These are phyloP conservation scores for Caenorhabditis zanzibari DNA, from an alignment of 2,888 invertebrate genomes.

Conservation along the genomic window DNA sequence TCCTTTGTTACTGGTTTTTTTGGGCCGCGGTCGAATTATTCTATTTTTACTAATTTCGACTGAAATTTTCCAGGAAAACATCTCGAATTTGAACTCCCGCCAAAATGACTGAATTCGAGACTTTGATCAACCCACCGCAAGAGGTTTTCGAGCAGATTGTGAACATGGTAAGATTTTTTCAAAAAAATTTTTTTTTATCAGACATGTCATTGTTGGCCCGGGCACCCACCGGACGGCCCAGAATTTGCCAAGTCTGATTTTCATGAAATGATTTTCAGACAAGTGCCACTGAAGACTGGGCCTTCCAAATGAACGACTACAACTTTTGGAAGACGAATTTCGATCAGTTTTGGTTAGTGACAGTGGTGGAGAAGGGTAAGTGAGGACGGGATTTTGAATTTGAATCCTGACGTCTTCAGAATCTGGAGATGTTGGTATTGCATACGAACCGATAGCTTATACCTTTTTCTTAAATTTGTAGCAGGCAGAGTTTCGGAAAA, in stretches of 20 bases:
- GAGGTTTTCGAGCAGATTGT: slow-evolving; percentile 63
- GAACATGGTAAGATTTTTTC: slow-evolving; percentile 21
- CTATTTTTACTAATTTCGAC: too few species aligned
- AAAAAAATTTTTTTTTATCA: slow-evolving; percentile 3
- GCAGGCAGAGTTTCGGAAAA: too few species aligned
- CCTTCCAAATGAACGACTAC: slow-evolving; percentile 60
- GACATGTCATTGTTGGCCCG: neutral
- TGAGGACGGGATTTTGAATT: neutral
- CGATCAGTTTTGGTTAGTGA: slow-evolving; percentile 62
- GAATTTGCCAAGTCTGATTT: too few species aligned
- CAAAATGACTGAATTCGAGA: slow-evolving; percentile 56
- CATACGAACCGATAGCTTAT: too few species aligned
- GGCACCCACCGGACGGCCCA: too few species aligned
- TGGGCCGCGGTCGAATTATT: too few species aligned
- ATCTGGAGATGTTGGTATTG: too few species aligned
- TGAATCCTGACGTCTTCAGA: neutral
- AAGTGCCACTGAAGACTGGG: slow-evolving; percentile 65
- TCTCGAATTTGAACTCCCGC: neutral
- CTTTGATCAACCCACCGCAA: slow-evolving; percentile 60
- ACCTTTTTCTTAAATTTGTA: too few species aligned
- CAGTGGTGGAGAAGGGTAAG: slow-evolving; percentile 58
- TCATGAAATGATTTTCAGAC: slow-evolving; percentile 38
- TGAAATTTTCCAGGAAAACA: neutral
- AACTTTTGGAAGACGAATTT: slow-evolving; percentile 62
- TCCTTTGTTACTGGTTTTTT: neutral